Evolutionary conservation across 2,797 vertebrate species (phyloP).

Genomic region (Peromyscus eremicus): DNA sequence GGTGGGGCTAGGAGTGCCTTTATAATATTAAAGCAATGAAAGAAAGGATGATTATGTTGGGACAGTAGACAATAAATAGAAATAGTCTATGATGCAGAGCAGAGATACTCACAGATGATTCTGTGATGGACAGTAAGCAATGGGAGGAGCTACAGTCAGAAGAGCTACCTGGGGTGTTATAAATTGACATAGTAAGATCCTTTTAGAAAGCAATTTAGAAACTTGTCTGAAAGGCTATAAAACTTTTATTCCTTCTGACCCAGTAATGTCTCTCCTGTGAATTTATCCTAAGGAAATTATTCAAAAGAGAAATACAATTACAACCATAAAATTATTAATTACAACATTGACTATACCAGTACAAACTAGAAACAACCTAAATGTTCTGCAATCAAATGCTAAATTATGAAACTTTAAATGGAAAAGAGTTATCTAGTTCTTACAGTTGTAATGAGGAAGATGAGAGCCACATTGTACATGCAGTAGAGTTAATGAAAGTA

Average conservation of each 20-base stretch:
- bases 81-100: not conserved
- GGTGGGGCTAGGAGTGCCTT: not conserved
- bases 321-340: slow-evolving; percentile 75
- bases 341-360: slow-evolving; percentile 48
- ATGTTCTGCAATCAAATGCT: not conserved
- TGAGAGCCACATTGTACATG: not conserved
- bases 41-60: not conserved
- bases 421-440: slow-evolving; percentile 9
- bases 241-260: slow-evolving; percentile 76
- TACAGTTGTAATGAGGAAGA: slow-evolving; percentile 3
- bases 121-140: not conserved
- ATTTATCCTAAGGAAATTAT: slow-evolving; percentile 65
- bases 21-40: not conserved
- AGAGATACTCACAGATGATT: not conserved
- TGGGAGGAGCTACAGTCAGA: slow-evolving; percentile 5
- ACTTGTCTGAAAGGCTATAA: slow-evolving; percentile 74
- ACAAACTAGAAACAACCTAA: slow-evolving; percentile 38
- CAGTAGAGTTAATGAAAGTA: not conserved
- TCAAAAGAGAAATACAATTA: slow-evolving; percentile 61
- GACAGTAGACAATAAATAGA: not conserved
- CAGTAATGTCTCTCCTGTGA: slow-evolving; percentile 67
- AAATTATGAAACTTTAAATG: slow-evolving; percentile 44
- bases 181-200: slow-evolving; percentile 74
- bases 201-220: slow-evolving; percentile 78
- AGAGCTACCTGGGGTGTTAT: slow-evolving; percentile 56